These are phyloP conservation scores for Lerista edwardsae DNA, from an alignment of 2,797 vertebrate genomes.

Conservation along the genomic window DNA sequence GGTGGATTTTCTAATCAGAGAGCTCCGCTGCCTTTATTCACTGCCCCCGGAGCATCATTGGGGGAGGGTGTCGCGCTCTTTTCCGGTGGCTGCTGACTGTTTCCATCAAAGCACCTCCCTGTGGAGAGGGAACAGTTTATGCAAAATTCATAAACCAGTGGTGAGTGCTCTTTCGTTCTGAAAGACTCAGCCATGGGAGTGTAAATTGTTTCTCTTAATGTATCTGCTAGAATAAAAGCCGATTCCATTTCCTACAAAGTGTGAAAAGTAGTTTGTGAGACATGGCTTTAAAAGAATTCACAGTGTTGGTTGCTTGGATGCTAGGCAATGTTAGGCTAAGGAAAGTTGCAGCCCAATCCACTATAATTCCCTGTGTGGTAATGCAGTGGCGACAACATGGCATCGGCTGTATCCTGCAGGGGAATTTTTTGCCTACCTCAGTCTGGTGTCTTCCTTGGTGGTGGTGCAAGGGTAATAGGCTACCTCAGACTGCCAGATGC, in stretches of 20 bases:
- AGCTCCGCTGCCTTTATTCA: neutral
- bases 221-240: conserved; percentile 37
- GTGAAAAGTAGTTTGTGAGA: rapidly evolving
- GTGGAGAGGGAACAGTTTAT: conserved; percentile 27
- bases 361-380: too few relatives aligned
- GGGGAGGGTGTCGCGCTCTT: neutral
- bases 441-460: too few relatives aligned
- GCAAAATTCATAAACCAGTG: conserved; percentile 55
- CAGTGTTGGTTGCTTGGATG: neutral
- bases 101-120: neutral
- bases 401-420: too few relatives aligned
- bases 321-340: neutral
- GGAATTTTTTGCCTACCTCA: too few relatives aligned
- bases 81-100: conserved; percentile 18
- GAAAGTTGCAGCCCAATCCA: neutral
- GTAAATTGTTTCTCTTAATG: conserved; percentile 1
- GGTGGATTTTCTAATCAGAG: neutral
- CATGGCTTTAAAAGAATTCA: rapidly evolving
- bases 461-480: too few relatives aligned
- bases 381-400: too few relatives aligned
- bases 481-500: too few relatives aligned
- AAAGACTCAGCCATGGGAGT: neutral
- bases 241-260: neutral
- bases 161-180: conserved; percentile 1
- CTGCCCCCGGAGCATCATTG: neutral